These are phyloP conservation scores for Clanis bilineata DNA, from an alignment of 2,888 invertebrate genomes.

Conservation along the genomic window DNA sequence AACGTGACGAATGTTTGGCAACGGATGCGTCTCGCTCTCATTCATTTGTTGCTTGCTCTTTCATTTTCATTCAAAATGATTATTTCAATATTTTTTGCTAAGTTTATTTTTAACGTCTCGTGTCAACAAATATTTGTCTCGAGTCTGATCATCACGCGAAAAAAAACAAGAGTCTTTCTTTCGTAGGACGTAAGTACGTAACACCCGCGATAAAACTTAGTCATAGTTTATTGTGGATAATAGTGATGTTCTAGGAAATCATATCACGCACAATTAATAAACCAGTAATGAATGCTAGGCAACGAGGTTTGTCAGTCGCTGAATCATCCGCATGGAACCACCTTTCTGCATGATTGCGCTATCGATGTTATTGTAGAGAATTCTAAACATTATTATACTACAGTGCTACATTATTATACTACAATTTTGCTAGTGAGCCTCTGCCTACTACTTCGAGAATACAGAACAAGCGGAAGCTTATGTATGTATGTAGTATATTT, in stretches of 20 bases:
- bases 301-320: constrained; percentile 46
- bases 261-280: background rate
- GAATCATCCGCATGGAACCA: constrained; percentile 54
- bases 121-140: too few species aligned
- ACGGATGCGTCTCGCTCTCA: constrained; percentile 58
- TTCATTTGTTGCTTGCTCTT: constrained; percentile 30
- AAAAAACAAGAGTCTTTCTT: too few species aligned
- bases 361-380: constrained; percentile 31
- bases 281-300: constrained; percentile 35
- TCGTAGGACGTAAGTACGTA: too few species aligned
- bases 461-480: too few species aligned
- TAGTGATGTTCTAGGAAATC: background rate
- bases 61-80: constrained; percentile 11
- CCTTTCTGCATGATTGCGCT: constrained; percentile 41
- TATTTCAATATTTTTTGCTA: background rate
- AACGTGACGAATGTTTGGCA: constrained; percentile 38
- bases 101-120: background rate
- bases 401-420: too few species aligned
- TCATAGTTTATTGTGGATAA: too few species aligned
- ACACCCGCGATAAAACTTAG: too few species aligned
- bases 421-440: too few species aligned
- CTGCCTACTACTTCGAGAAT: too few species aligned
- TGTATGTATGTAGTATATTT: too few species aligned
- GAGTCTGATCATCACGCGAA: too few species aligned
- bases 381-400: background rate